phyloP scores from a whole-genome alignment of 2,888 invertebrate genomes.

The Drosophila nigricruria region DNA sequence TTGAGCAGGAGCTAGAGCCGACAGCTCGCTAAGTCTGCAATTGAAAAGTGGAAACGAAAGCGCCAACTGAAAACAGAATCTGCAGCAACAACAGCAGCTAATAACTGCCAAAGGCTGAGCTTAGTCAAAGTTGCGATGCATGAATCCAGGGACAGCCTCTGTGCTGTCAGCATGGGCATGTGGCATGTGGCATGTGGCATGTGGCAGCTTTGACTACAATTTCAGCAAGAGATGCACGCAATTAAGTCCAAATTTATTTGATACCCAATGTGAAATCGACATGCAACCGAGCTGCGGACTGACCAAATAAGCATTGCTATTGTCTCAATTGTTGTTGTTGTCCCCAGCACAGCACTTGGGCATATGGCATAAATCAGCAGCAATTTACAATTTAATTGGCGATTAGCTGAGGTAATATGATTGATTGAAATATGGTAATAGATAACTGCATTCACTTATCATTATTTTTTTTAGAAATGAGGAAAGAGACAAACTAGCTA shows the following conservation, averaged over 20 bases:
- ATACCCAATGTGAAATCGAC: constrained; percentile 41
- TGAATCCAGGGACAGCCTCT: constrained; percentile 3
- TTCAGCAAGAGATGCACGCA: constrained; percentile 61
- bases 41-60: constrained; percentile 15
- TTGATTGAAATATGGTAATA: not conserved
- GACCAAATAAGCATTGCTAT: constrained; percentile 19
- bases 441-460: not conserved
- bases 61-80: constrained; percentile 32
- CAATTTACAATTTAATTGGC: constrained; percentile 2
- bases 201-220: constrained; percentile 30
- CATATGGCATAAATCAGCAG: constrained; percentile 13
- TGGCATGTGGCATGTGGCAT: constrained; percentile 6
- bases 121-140: constrained; percentile 28
- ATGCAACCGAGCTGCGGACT: constrained; percentile 4
- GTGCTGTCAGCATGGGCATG: not conserved
- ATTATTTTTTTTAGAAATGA: no score
- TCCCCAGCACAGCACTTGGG: not conserved
- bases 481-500: no score
- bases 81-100: constrained; percentile 25
- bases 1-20: constrained; percentile 5
- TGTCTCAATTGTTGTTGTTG: constrained; percentile 9
- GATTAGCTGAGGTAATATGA: not conserved
- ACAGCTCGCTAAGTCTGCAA: constrained; percentile 26
- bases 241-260: constrained; percentile 81
- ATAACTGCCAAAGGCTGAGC: constrained; percentile 44